Conservation (phyloP, 35 echinoderm and acorn worm genomes). For the Apostichopus californicus region DNA sequence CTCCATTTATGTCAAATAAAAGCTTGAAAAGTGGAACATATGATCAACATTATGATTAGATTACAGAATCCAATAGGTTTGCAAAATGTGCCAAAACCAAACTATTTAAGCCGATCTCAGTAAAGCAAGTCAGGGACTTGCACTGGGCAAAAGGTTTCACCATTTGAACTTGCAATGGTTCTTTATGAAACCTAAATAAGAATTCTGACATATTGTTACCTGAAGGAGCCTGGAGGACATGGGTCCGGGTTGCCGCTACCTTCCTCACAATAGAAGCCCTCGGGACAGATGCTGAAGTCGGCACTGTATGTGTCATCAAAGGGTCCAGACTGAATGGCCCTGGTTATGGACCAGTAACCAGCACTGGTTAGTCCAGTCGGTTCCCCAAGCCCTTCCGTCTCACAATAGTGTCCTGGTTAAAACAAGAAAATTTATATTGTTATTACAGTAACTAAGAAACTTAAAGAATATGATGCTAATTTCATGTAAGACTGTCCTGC, state of each 20-base stretch:
- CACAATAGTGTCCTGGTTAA: constrained; percentile 75
- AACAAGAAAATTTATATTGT: not conserved
- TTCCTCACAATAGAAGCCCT: constrained; percentile 85
- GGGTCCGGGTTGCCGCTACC: constrained; percentile 74
- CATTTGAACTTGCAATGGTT: no score
- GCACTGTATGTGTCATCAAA: constrained; percentile 86
- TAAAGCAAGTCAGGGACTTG: no score
- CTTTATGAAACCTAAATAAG: no score
- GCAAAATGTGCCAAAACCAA: no score
- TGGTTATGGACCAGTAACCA: constrained; percentile 80
- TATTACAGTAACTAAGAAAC: not conserved
- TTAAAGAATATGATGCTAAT: no score
- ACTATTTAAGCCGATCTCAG: no score
- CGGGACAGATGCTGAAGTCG: constrained; percentile 80
- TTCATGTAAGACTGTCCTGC: no score
- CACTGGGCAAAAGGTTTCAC: no score
- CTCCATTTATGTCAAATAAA: no score
- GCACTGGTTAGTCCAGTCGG: constrained; percentile 67
- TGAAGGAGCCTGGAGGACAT: constrained; percentile 82
- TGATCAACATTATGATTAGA: no score
- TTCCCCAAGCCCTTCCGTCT: constrained; percentile 66
- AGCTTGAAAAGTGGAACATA: no score
- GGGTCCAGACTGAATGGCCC: constrained; percentile 75
- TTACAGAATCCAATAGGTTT: no score
- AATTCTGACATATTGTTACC: constrained; percentile 36